phyloP scores from a whole-genome alignment of 1,140 invertebrate species.

The Plodia interpunctella region DNA sequence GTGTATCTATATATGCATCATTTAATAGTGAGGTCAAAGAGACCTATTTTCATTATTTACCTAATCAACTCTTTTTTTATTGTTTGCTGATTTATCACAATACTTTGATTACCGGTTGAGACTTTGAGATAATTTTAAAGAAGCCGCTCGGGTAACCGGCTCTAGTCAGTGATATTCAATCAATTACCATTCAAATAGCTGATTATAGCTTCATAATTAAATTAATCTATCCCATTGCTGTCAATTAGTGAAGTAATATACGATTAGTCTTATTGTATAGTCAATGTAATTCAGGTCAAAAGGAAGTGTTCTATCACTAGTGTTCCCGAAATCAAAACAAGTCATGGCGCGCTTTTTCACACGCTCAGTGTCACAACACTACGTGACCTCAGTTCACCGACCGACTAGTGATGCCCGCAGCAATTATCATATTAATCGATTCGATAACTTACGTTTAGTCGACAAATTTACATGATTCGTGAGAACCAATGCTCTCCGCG shows the following conservation, averaged over 20 bases:
- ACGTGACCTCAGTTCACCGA: constrained; percentile 65
- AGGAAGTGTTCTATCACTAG: constrained; percentile 22
- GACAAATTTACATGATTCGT: constrained; percentile 76
- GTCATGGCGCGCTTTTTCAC: constrained; percentile 38
- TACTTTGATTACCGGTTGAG: neutral
- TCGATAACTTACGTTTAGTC: constrained; percentile 74
- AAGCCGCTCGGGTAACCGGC: neutral
- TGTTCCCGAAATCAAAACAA: constrained; percentile 6
- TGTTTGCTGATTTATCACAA: neutral
- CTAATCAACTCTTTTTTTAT: neutral
- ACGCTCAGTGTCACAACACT: constrained; percentile 58
- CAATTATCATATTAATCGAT: constrained; percentile 77
- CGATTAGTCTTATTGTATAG: constrained; percentile 3
- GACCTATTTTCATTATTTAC: too few species aligned
- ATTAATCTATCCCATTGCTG: neutral
- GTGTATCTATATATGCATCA: too few species aligned
- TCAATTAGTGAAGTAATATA: neutral
- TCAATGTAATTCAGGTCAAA: constrained; percentile 9
- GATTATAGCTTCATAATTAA: constrained; percentile 1
- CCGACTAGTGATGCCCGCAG: constrained; percentile 70
- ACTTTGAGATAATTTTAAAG: neutral
- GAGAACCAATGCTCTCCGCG: constrained; percentile 65
- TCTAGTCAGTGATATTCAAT: neutral
- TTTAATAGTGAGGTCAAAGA: too few species aligned
- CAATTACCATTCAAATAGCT: constrained; percentile 4